These are phyloP conservation scores for Chouioia cunea DNA, from an alignment of 2,888 invertebrate genomes.

Conservation along the genomic window DNA sequence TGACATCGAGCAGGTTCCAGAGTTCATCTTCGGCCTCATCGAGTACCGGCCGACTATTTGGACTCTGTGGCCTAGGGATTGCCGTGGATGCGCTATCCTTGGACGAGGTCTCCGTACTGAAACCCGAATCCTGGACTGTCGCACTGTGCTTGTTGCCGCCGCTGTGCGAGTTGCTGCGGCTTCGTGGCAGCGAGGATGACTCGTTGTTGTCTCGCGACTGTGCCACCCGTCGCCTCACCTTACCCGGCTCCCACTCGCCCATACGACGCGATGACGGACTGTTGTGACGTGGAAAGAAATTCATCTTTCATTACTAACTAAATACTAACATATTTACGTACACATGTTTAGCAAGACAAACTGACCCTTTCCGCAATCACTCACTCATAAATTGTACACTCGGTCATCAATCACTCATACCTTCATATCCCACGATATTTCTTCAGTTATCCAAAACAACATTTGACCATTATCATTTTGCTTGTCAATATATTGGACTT, in stretches of 20 bases:
- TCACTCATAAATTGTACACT: no score
- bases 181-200: constrained; percentile 71
- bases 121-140: constrained; percentile 86
- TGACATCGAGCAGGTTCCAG: constrained; percentile 88
- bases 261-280: constrained; percentile 67
- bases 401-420: no score
- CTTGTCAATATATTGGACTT: no score
- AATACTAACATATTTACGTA: neutral
- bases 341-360: no score
- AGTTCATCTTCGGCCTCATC: constrained; percentile 82
- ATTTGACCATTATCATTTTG: no score
- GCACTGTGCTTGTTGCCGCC: constrained; percentile 75
- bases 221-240: constrained; percentile 75
- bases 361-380: no score
- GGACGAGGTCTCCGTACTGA: constrained; percentile 89
- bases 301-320: neutral
- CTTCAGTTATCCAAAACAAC: no score
- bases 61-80: constrained; percentile 62
- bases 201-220: constrained; percentile 55
- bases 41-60: constrained; percentile 62
- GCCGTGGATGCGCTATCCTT: constrained; percentile 81
- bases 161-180: constrained; percentile 76
- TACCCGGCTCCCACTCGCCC: constrained; percentile 82
- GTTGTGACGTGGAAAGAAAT: constrained; percentile 31
- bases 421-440: no score